A percentile compares a stretch with the other conserved stretches of the same genome.
Evolutionary conservation across 2,797 vertebrate species (phyloP).

Genomic region (Ateles fusciceps): DNA sequence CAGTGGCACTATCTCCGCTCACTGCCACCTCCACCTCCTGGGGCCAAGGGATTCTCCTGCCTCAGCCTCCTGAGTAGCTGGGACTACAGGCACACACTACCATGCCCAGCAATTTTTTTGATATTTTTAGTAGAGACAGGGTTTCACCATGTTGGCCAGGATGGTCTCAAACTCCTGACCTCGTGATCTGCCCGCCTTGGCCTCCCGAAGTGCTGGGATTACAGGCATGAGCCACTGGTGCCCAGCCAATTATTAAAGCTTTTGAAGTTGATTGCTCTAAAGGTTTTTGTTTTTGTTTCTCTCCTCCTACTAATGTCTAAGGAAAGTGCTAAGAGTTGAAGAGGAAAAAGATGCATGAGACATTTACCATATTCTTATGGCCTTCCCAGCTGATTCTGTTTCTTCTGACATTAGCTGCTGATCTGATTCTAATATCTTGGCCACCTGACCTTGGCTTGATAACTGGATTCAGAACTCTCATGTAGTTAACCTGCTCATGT

Average conservation of each 20-base stretch:
- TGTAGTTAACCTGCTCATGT: neutral
- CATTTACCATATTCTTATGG: neutral
- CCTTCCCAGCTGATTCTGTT: neutral
- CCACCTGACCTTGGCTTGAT: neutral
- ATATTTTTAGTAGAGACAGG: too few relatives aligned
- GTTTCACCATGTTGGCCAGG: too few relatives aligned
- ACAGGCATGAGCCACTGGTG: too few relatives aligned
- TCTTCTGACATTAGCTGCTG: neutral
- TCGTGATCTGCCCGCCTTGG: too few relatives aligned
- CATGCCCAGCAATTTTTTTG: too few relatives aligned
- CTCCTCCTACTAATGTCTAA: neutral
- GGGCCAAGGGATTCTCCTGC: too few relatives aligned
- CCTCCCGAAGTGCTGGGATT: too few relatives aligned
- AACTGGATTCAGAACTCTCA: neutral
- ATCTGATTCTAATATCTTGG: neutral
- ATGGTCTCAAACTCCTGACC: too few relatives aligned
- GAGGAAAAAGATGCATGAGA: neutral
- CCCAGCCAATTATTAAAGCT: constrained; percentile 19
- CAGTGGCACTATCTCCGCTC: too few relatives aligned
- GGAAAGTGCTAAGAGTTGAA: neutral
- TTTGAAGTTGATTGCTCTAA: constrained; percentile 17
- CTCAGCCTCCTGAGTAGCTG: too few relatives aligned
- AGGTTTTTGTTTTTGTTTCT: neutral
- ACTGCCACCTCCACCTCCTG: too few relatives aligned
- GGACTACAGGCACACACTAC: too few relatives aligned